A percentile compares a stretch with the other conserved stretches of the same genome.
Evolutionary conservation across 30 jellyfish, hydroid and myxozoan genomes (phyloP).

Genomic region (Hydractinia echinata): DNA sequence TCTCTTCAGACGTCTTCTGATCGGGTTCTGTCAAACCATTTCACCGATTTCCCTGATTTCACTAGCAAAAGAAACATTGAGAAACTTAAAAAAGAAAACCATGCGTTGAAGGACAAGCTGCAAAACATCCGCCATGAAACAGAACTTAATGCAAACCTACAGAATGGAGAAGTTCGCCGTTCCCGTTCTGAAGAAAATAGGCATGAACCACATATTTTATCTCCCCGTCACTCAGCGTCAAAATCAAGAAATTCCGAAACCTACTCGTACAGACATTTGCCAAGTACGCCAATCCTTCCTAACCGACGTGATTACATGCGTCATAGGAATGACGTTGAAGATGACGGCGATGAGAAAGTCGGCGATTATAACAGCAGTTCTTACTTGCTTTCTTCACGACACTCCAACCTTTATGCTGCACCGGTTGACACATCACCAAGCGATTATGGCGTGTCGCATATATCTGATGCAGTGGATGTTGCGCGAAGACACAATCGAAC

Average conservation of each 20-base stretch:
- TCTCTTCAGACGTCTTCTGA: slow-evolving; percentile 6
- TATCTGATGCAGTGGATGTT: too few species aligned
- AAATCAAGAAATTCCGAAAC: not conserved
- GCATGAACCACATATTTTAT: not conserved
- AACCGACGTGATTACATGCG: not conserved
- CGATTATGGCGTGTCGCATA: too few species aligned
- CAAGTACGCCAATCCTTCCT: not conserved
- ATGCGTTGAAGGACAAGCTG: slow-evolving; percentile 11
- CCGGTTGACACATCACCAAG: too few species aligned
- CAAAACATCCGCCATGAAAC: slow-evolving; percentile 21
- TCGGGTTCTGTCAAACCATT: too few species aligned
- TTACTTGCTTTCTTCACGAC: too few species aligned
- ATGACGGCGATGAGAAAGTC: not conserved
- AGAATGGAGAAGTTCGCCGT: not conserved
- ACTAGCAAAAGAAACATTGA: not conserved
- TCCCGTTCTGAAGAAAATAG: not conserved
- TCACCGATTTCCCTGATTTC: not conserved
- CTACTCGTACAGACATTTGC: not conserved
- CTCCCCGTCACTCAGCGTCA: slow-evolving; percentile 6
- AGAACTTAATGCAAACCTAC: not conserved
- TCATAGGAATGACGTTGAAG: not conserved
- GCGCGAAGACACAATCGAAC: too few species aligned
- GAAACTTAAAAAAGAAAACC: slow-evolving; percentile 22
- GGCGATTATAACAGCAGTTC: too few species aligned
- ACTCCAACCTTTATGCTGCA: too few species aligned